A percentile compares a stretch with the other conserved stretches of the same genome.
Conservation (phyloP, 2,113 vertebrate species). For the Camelus bactrianus region DNA sequence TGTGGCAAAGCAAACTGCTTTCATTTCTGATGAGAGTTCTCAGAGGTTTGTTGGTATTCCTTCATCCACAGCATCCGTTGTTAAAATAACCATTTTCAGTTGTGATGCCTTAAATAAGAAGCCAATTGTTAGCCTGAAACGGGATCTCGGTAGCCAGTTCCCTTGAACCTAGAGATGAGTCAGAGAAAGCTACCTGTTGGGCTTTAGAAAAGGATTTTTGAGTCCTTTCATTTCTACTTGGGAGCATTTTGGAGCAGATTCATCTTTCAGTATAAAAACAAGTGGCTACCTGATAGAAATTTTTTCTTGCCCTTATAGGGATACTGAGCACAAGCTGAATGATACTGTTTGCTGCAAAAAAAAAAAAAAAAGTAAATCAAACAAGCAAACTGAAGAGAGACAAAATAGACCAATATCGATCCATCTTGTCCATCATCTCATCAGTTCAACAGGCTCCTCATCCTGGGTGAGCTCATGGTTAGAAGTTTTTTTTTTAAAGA, state of each 20-base stretch:
- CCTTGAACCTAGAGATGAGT: slow-evolving; percentile 65
- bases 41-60: slow-evolving; percentile 92
- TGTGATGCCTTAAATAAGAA: slow-evolving; percentile 96
- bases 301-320: slow-evolving; percentile 89
- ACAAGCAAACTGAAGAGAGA: slow-evolving; percentile 74
- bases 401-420: slow-evolving; percentile 78
- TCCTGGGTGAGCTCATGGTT: slow-evolving; percentile 90
- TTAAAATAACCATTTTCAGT: slow-evolving; percentile 91
- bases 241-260: slow-evolving; percentile 79
- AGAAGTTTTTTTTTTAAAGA: slow-evolving; percentile 86
- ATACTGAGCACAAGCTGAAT: slow-evolving; percentile 97
- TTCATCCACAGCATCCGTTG: slow-evolving; percentile 94
- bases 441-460: slow-evolving; percentile 91
- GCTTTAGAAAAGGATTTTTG: slow-evolving; percentile 58
- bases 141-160: slow-evolving; percentile 84
- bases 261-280: slow-evolving; percentile 84
- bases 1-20: slow-evolving; percentile 73
- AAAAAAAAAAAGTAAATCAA: slow-evolving; percentile 88
- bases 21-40: slow-evolving; percentile 76
- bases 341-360: slow-evolving; percentile 95
- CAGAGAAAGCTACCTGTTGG: slow-evolving; percentile 69
- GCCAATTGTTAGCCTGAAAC: slow-evolving; percentile 86
- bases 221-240: slow-evolving; percentile 83
- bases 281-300: slow-evolving; percentile 83
- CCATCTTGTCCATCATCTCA: slow-evolving; percentile 88